Base-by-base conservation (phyloP, 30 jellyfish, hydroid and myxozoan genomes). In the Hydra vulgaris region DNA sequence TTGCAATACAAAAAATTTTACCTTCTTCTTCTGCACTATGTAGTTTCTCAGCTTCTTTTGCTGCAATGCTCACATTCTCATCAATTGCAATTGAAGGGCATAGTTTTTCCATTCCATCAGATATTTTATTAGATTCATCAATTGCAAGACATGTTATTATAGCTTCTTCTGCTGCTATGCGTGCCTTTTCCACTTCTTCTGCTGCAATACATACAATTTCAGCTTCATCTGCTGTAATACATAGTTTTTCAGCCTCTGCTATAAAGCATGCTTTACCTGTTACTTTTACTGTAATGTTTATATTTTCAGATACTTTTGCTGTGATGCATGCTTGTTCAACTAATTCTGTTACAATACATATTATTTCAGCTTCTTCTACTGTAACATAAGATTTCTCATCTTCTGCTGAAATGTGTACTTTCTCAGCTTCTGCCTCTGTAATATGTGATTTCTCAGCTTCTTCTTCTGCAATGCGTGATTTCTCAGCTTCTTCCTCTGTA, bases 381-480 rank as follows among this genome's bases (percentile, higher is more conserved):
- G 54, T 54, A 23, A 1, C 8, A 0, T 53, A 73, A 16, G 0
- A 27, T 21, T 0, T 74, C 0, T 27, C 84, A 4, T 76, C 84
- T 1, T 76, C 77, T 80, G 4, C 70, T 18, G 87, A 84, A 22
- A 80, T 74, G 18, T 25, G 18, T 55, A 21, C 25, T 0, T 80
- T 80, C 26, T 66, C 83, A 16, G 87, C 83, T 54, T 80, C 83
- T 80, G 61, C 83, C 27, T 17, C 24, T 7, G 83, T 84, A 18
- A 80, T 0, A 7, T 26, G 68, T 26, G 70, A 26, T 23, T 66
- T 70, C 54, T 66, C 87, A 1, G 71, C 84, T 21, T 67, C 71
- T 66, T 80, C 87, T 25, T 15, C 70, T 16, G 85, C 72, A 23
- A 79, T 21, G 25, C 83, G 61, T 54, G 66, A 25, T 70, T 7